A percentile compares a stretch with the other conserved stretches of the same genome.
Conservation (phyloP, 2,113 vertebrate species). For the Lepus timidus region DNA sequence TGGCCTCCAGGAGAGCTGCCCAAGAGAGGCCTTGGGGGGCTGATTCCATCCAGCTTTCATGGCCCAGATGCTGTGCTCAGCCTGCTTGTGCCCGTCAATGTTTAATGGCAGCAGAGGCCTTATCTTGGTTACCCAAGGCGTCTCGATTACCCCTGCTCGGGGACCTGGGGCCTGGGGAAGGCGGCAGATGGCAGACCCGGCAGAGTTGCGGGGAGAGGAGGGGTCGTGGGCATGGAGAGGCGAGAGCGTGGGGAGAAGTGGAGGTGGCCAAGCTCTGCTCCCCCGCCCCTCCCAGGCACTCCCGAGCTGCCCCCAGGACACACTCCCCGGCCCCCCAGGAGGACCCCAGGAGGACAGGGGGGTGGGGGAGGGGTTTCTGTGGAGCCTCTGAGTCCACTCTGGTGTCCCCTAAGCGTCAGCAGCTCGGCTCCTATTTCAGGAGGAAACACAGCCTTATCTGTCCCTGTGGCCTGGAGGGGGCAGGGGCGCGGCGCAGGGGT, state of each 20-base stretch:
- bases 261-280: background rate
- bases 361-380: background rate
- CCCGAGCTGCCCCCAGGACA: background rate
- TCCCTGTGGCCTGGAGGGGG: background rate
- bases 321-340: background rate
- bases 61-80: slow-evolving; percentile 29
- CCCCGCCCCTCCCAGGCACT: no score
- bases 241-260: background rate
- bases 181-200: slow-evolving; percentile 77
- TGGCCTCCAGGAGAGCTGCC: background rate
- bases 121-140: slow-evolving; percentile 73
- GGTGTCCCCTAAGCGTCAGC: background rate
- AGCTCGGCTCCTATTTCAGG: background rate
- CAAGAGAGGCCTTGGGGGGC: background rate
- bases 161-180: slow-evolving; percentile 61
- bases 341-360: background rate
- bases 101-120: slow-evolving; percentile 79
- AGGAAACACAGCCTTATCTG: background rate
- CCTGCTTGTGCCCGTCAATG: slow-evolving; percentile 64
- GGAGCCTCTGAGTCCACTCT: background rate
- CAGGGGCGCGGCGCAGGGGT: background rate
- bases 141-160: slow-evolving; percentile 73
- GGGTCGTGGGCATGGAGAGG: background rate
- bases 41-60: slow-evolving; percentile 69
- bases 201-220: background rate